Percentiles rank a stretch among this genome's conserved stretches.
Conservation (phyloP, 2,888 invertebrate species). For the Hetaerina titia region DNA sequence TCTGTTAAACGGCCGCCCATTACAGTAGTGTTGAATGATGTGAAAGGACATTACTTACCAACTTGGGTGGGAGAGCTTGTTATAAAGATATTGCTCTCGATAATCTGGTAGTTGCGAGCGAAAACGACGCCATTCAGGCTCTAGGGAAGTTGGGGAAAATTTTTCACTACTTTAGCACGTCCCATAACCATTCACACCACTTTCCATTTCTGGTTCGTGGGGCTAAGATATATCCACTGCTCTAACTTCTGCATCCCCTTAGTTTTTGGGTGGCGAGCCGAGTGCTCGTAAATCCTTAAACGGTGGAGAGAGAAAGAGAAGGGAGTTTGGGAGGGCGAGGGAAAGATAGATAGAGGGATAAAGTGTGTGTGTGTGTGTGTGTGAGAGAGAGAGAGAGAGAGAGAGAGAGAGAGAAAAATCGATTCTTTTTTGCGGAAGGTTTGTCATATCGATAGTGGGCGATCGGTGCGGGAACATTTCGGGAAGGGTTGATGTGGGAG, state of each 20-base stretch:
- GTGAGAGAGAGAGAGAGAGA: background rate
- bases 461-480: background rate
- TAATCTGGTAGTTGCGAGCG: background rate
- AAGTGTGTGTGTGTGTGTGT: too few relatives aligned
- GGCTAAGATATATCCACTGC: background rate
- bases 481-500: background rate
- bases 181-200: background rate
- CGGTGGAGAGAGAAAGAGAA: too few relatives aligned
- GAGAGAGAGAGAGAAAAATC: background rate
- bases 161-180: background rate
- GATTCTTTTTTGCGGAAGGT: conserved; percentile 2
- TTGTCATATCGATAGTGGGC: background rate
- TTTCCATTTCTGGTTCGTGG: background rate
- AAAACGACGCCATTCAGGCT: background rate
- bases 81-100: background rate
- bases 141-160: background rate
- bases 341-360: background rate
- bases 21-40: background rate
- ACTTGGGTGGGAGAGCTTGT: background rate
- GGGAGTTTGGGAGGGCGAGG: too few relatives aligned
- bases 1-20: too few relatives aligned
- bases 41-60: background rate
- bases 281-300: too few relatives aligned
- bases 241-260: conserved; percentile 17
- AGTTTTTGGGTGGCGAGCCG: background rate